These are phyloP conservation scores for Mamestra brassicae DNA, from an alignment of 2,888 invertebrate species.

Conservation along the genomic window DNA sequence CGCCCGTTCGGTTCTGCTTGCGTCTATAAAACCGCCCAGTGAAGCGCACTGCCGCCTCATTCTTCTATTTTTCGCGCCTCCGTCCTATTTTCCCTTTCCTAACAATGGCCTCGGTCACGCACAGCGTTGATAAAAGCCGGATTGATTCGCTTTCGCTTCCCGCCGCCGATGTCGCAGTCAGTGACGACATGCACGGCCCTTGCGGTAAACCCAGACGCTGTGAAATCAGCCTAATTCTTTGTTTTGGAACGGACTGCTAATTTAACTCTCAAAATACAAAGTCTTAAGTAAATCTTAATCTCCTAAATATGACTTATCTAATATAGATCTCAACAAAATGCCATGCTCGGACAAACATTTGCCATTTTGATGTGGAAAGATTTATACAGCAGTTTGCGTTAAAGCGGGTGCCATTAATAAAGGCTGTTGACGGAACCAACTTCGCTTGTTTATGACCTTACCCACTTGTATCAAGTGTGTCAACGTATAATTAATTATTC, in stretches of 20 bases:
- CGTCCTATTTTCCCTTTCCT: slow-evolving; percentile 88
- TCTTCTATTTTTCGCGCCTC: slow-evolving; percentile 84
- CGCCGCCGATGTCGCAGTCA: slow-evolving; percentile 72
- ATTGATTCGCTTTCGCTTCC: slow-evolving; percentile 90
- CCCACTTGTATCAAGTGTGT: slow-evolving; percentile 42
- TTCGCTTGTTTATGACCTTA: slow-evolving; percentile 52
- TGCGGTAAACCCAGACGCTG: slow-evolving; percentile 79
- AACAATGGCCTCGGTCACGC: slow-evolving; percentile 90
- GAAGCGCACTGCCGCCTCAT: slow-evolving; percentile 82
- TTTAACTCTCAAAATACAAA: slow-evolving; percentile 51
- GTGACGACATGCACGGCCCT: slow-evolving; percentile 86
- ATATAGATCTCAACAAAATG: slow-evolving; percentile 61
- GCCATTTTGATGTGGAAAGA: slow-evolving; percentile 63
- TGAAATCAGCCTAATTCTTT: slow-evolving; percentile 77
- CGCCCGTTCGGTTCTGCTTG: slow-evolving; percentile 68
- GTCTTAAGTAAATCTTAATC: slow-evolving; percentile 51
- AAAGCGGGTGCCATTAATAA: slow-evolving; percentile 61
- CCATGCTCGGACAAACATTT: slow-evolving; percentile 48
- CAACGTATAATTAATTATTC: slow-evolving; percentile 50
- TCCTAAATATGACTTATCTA: slow-evolving; percentile 59
- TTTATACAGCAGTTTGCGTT: slow-evolving; percentile 53
- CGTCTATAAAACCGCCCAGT: slow-evolving; percentile 75
- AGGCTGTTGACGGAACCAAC: slow-evolving; percentile 53
- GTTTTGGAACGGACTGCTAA: slow-evolving; percentile 69
- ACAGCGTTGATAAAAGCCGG: slow-evolving; percentile 83